Evolutionary conservation across 2,797 vertebrate genomes (phyloP).

Genomic region (Mycteria americana): DNA sequence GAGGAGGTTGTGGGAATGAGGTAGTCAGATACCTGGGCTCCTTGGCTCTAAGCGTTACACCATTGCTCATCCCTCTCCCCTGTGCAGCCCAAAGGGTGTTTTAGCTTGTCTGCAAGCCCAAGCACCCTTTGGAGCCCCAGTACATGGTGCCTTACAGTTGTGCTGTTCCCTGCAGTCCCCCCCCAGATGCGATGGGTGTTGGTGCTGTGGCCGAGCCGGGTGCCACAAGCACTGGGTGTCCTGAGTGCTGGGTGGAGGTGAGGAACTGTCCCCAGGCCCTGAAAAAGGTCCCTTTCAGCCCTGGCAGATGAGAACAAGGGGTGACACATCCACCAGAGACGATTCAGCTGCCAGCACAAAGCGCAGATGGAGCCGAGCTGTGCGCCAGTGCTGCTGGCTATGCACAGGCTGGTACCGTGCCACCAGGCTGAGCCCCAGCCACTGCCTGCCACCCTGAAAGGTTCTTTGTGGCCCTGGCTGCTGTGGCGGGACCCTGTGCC

Average conservation of each 20-base stretch:
- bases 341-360: background rate
- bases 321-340: accelerated
- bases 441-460: background rate
- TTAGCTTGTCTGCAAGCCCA: background rate
- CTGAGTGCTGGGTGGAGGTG: background rate
- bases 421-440: background rate
- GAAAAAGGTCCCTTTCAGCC: background rate
- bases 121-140: background rate
- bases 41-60: background rate
- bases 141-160: background rate
- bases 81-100: background rate
- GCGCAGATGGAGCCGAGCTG: accelerated
- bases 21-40: background rate
- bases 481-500: background rate
- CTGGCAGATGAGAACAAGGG: background rate
- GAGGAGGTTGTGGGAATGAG: background rate
- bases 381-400: accelerated
- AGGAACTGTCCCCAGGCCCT: background rate
- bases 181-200: accelerated
- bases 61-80: background rate
- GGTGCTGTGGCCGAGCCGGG: background rate
- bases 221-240: background rate
- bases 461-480: constrained; percentile 39
- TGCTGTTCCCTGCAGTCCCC: background rate
- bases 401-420: background rate